Base-by-base conservation (phyloP, 1,140 invertebrate species). In the Amphibalanus amphitrite region DNA sequence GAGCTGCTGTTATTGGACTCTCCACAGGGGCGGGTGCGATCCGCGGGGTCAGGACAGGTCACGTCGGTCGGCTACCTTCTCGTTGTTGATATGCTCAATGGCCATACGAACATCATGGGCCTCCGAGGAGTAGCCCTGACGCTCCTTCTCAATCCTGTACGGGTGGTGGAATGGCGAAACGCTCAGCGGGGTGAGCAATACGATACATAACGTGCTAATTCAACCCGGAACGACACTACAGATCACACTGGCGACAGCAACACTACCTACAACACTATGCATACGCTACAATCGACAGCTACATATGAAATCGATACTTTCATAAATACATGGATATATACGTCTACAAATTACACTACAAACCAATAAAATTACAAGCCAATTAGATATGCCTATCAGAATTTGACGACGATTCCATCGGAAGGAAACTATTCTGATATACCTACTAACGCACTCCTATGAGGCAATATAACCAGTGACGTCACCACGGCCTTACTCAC, bases 401-500 rank as follows among this genome's bases (percentile, higher is more conserved):
- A n/a, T n/a, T n/a, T n/a, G n/a, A n/a, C n/a, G n/a, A n/a, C n/a
- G 33, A 38, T 38, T 38, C 33, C 33, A 38, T 4, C 33, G 15
- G 33, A 4, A 15, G 4, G 33, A 38, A 6, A 4, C 33, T 38
- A 15, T 15, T 4, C 33, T 15, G 33, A n/a, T n/a, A n/a, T n/a
- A n/a, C n/a, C n/a, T n/a, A n/a, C n/a, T n/a, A n/a, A n/a, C n/a
- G n/a, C n/a, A n/a, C n/a, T n/a, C 15, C 15, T 15, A 38, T 38
- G 33, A 15, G 4, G 33, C 15, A 4, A 38, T 15, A 6, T 4
- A 38, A 15, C 33, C 33, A 38, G 33, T 38, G 33, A 38, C 33
- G 33, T 38, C 33, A 28, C 25, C 26, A 0, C 28, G 0, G 0
- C 17, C 29, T 8, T 8, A 88, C 89, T 87, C 84, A 97, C 95